Percentiles rank a stretch among this genome's conserved stretches.
Conservation (phyloP, 2,888 invertebrate genomes). For the Napeogenes sylphis region DNA sequence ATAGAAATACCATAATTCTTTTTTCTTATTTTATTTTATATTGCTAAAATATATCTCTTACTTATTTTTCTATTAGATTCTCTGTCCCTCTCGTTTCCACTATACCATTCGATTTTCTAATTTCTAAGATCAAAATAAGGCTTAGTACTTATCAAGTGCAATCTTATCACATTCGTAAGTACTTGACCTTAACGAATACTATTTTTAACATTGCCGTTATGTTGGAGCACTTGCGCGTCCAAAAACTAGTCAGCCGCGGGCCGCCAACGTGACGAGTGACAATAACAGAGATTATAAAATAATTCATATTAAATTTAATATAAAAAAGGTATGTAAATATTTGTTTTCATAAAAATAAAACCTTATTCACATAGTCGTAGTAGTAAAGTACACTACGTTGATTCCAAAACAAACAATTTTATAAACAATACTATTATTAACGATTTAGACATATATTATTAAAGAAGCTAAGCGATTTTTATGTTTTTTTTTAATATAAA, state of each 20-base stretch:
- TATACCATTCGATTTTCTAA: too few relatives aligned
- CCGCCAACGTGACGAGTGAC: constrained; percentile 31
- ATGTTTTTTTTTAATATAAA: too few relatives aligned
- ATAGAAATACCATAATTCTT: too few relatives aligned
- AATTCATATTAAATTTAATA: neutral
- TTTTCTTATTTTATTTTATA: too few relatives aligned
- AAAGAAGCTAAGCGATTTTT: too few relatives aligned
- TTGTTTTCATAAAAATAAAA: neutral
- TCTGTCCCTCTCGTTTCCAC: too few relatives aligned
- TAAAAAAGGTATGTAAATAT: constrained; percentile 16
- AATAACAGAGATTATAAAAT: neutral
- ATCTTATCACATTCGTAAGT: constrained; percentile 5
- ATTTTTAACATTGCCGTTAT: constrained; percentile 65
- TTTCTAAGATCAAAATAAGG: too few relatives aligned
- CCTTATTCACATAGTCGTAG: neutral
- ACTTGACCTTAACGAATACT: constrained; percentile 42
- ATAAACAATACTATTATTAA: neutral
- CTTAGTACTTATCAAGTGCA: neutral
- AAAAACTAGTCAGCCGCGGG: constrained; percentile 31
- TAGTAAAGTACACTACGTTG: too few relatives aligned
- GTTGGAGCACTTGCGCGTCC: constrained; percentile 34
- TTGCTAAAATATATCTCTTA: too few relatives aligned
- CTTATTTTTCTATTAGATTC: too few relatives aligned
- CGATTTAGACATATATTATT: too few relatives aligned
- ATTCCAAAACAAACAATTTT: too few relatives aligned